Evolutionary conservation across 2,113 vertebrate genomes (phyloP).

Genomic region (Gadus macrocephalus): DNA sequence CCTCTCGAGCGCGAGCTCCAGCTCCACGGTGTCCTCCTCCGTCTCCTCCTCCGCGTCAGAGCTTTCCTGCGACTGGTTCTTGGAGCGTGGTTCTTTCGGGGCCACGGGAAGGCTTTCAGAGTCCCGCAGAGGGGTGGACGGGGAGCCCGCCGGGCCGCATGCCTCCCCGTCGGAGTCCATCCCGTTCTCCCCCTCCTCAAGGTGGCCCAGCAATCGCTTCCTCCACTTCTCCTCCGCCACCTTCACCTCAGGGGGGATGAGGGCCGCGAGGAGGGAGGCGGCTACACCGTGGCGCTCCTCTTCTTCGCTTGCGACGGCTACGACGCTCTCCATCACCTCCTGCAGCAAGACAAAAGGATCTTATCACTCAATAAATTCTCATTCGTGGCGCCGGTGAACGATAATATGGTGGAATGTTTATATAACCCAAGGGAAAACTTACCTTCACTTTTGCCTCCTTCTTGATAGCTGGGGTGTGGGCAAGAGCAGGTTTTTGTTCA

Average conservation of each 20-base stretch:
- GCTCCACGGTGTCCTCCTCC: conserved; percentile 88
- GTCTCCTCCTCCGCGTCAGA: conserved; percentile 79
- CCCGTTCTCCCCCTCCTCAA: conserved; percentile 73
- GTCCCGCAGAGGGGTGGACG: conserved; percentile 18
- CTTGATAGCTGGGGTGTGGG: conserved; percentile 14
- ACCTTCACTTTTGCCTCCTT: conserved; percentile 69
- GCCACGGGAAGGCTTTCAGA: conserved; percentile 55
- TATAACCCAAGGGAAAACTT: conserved; percentile 11
- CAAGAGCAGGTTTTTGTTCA: conserved; percentile 38
- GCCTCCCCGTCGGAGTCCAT: conserved; percentile 68
- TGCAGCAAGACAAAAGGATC: conserved; percentile 45
- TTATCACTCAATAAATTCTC: neutral
- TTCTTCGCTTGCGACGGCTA: conserved; percentile 88
- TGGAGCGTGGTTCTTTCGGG: conserved; percentile 76
- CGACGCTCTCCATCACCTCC: conserved; percentile 92
- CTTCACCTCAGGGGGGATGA: conserved; percentile 87
- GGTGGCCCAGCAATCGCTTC: conserved; percentile 81
- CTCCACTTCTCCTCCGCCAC: conserved; percentile 95
- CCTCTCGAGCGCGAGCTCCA: conserved; percentile 91
- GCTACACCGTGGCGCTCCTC: conserved; percentile 91
- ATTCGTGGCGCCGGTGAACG: neutral
- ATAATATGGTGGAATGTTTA: neutral
- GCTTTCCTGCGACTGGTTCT: conserved; percentile 74
- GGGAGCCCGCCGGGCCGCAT: conserved; percentile 29
- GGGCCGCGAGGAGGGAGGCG: conserved; percentile 85